Percentiles rank a stretch among this genome's conserved stretches.
These are phyloP conservation scores for Porites cylindrica DNA, from an alignment of 92 coral and sea anemone genomes.

Conservation along the genomic window DNA sequence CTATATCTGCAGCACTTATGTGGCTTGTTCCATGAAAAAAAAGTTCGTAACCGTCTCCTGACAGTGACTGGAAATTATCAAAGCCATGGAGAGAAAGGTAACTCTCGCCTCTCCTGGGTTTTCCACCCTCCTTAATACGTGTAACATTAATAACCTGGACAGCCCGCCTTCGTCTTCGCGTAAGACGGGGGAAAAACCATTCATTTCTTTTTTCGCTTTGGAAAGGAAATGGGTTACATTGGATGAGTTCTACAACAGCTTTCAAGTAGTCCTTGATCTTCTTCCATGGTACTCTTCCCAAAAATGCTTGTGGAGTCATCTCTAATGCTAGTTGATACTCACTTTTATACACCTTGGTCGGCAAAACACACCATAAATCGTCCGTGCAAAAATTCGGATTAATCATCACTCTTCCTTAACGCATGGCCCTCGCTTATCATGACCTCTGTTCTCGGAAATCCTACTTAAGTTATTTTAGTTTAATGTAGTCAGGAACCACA, in stretches of 20 bases:
- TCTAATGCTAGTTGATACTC: neutral
- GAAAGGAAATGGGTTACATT: neutral
- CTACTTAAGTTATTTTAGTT: no score
- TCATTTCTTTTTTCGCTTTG: neutral
- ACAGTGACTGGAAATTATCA: neutral
- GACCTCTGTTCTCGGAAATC: neutral
- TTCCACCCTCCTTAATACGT: no score
- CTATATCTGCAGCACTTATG: neutral
- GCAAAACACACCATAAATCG: neutral
- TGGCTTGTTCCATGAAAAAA: slow-evolving; percentile 28
- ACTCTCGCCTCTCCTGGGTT: neutral
- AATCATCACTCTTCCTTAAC: neutral
- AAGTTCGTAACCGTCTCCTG: neutral
- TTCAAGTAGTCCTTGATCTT: neutral
- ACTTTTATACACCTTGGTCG: neutral
- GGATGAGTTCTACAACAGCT: neutral
- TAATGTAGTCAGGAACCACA: no score
- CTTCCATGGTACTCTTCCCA: neutral
- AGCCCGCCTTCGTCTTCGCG: neutral
- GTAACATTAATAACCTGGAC: slow-evolving; percentile 6
- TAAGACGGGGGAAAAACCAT: neutral
- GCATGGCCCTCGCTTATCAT: neutral
- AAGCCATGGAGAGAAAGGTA: neutral
- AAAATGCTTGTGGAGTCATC: neutral
- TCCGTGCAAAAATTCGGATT: neutral